Conservation (phyloP, 2,888 invertebrate genomes). For the Epiblema foenella region DNA sequence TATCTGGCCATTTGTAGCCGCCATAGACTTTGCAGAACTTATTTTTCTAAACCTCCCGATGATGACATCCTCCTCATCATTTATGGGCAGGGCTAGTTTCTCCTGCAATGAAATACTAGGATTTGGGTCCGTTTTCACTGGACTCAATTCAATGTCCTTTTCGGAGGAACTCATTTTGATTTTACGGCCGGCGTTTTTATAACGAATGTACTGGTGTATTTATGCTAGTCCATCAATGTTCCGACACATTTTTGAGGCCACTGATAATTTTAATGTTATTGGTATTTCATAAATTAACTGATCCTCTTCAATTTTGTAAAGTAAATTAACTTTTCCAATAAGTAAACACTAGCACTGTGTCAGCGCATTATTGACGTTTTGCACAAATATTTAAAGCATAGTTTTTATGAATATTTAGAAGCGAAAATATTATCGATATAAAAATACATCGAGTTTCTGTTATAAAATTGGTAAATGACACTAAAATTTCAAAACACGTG, state of each 20-base stretch:
- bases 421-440: background rate
- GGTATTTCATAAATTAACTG: background rate
- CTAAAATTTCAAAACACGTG: conserved; percentile 50
- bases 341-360: conserved; percentile 18
- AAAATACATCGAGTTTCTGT: conserved; percentile 45
- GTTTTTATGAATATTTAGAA: background rate
- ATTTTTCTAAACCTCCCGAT: conserved; percentile 82
- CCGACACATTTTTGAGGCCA: conserved; percentile 16
- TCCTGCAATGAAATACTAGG: conserved; percentile 54
- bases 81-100: conserved; percentile 59
- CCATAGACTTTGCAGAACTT: conserved; percentile 83
- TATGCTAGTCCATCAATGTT: conserved; percentile 5
- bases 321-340: background rate
- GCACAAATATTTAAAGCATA: conserved; percentile 1
- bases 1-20: conserved; percentile 80
- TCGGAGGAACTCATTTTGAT: conserved; percentile 54
- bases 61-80: conserved; percentile 79
- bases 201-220: conserved; percentile 7
- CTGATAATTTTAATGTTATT: background rate
- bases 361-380: conserved; percentile 7
- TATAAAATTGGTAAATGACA: conserved; percentile 47
- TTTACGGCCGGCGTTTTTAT: conserved; percentile 29
- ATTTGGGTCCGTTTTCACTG: conserved; percentile 63
- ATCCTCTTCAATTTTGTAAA: conserved; percentile 10
- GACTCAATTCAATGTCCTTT: conserved; percentile 77